Conservation (phyloP, 2,888 invertebrate genomes). For the Neoscelio sp. region DNA sequence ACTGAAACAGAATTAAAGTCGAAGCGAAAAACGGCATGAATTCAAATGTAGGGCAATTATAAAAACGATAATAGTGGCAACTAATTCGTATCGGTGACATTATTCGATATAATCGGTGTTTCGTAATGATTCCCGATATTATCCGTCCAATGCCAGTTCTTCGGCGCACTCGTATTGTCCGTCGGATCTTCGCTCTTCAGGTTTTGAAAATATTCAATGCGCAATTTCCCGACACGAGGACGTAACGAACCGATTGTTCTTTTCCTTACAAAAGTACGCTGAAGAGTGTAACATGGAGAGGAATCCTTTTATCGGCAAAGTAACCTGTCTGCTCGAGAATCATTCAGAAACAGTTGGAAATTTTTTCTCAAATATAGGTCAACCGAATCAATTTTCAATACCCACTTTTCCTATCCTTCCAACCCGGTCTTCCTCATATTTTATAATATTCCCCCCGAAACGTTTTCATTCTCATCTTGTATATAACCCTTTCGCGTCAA, state of each 20-base stretch:
- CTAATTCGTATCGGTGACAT: slow-evolving; percentile 21
- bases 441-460: slow-evolving; percentile 32
- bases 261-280: slow-evolving; percentile 55
- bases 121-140: slow-evolving; percentile 42
- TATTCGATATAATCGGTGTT: slow-evolving; percentile 31
- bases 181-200: slow-evolving; percentile 23
- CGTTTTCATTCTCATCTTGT: slow-evolving; percentile 30
- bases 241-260: slow-evolving; percentile 70
- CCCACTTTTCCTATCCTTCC: slow-evolving; percentile 12
- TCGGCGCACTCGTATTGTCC: slow-evolving; percentile 38
- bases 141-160: slow-evolving; percentile 26
- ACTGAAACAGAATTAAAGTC: neutral
- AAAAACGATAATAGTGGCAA: slow-evolving; percentile 29
- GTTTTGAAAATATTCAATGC: slow-evolving; percentile 67
- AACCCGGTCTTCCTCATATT: slow-evolving; percentile 19
- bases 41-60: slow-evolving; percentile 26
- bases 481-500: slow-evolving; percentile 10
- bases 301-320: slow-evolving; percentile 61
- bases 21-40: slow-evolving; percentile 9
- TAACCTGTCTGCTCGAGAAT: slow-evolving; percentile 55
- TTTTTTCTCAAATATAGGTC: slow-evolving; percentile 51
- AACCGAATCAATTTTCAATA: slow-evolving; percentile 52
- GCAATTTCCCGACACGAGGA: slow-evolving; percentile 55
- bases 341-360: slow-evolving; percentile 48
- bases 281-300: slow-evolving; percentile 54